These are phyloP conservation scores for Lamproptera curius DNA, from an alignment of 2,888 invertebrate species.

Conservation along the genomic window DNA sequence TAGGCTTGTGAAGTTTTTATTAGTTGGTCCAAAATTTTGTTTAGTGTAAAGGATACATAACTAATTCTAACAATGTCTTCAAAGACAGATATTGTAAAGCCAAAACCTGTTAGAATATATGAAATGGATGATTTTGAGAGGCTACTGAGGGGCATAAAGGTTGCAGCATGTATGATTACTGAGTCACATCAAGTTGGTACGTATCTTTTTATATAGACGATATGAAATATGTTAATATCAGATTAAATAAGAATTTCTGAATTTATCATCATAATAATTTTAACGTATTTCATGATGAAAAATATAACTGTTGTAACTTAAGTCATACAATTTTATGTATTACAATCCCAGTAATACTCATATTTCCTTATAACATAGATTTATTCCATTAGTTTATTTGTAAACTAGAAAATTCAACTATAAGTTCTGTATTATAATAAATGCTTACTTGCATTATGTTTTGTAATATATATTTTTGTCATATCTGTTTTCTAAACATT, in stretches of 20 bases:
- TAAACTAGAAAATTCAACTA: no score
- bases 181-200: conserved; percentile 72
- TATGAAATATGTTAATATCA: background rate
- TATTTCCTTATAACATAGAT: no score
- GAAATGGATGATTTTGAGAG: conserved; percentile 71
- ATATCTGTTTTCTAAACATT: no score
- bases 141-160: conserved; percentile 72
- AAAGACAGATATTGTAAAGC: conserved; percentile 48
- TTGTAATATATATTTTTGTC: no score
- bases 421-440: no score
- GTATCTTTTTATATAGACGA: conserved; percentile 26
- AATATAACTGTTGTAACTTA: no score
- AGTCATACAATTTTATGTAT: no score
- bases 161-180: conserved; percentile 79
- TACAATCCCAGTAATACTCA: no score
- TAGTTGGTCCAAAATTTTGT: background rate
- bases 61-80: conserved; percentile 42
- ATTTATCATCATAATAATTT: background rate
- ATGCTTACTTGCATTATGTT: no score
- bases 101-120: conserved; percentile 66
- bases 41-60: background rate
- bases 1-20: background rate
- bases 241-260: background rate
- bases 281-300: background rate
- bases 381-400: no score